Percentiles rank a stretch among this genome's conserved stretches.
phyloP scores from a whole-genome alignment of 2,888 invertebrate species.

The Malthinus seriepunctatus region DNA sequence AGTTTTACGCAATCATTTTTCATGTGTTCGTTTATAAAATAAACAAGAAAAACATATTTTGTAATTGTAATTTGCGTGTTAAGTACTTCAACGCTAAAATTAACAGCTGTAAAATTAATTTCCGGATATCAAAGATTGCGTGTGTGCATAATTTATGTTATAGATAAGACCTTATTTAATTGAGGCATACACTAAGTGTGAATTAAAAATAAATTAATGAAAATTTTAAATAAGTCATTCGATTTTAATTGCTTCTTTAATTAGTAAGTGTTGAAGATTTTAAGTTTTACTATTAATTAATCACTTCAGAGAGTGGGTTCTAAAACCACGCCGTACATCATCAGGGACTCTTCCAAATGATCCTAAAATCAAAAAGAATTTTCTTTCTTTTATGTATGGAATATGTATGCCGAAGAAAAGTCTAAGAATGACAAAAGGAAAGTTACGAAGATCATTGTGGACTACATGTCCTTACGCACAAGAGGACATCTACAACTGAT shows the following conservation, averaged over 20 bases:
- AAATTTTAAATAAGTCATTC: background rate
- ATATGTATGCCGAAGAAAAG: no score
- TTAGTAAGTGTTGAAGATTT: background rate
- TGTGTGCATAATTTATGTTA: slow-evolving; percentile 22
- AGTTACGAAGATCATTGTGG: no score
- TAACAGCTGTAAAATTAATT: slow-evolving; percentile 26
- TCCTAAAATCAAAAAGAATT: no score
- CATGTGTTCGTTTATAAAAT: background rate
- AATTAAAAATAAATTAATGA: background rate
- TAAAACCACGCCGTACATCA: background rate
- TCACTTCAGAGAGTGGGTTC: background rate
- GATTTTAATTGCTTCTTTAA: background rate
- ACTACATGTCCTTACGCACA: no score
- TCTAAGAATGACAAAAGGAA: no score
- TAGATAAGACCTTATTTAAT: slow-evolving; percentile 20
- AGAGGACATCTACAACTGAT: no score
- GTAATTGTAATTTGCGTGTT: slow-evolving; percentile 26
- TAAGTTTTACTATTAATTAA: background rate
- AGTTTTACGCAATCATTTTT: slow-evolving; percentile 1
- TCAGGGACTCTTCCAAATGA: no score
- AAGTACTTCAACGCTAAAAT: slow-evolving; percentile 19
- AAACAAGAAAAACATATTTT: slow-evolving; percentile 6
- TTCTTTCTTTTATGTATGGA: no score
- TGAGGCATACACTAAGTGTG: slow-evolving; percentile 18
- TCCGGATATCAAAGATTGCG: slow-evolving; percentile 24